Percentiles rank a stretch among this genome's conserved stretches.
These are phyloP conservation scores for Archivesica marissinica DNA, from an alignment of 1,140 invertebrate genomes.

Conservation along the genomic window DNA sequence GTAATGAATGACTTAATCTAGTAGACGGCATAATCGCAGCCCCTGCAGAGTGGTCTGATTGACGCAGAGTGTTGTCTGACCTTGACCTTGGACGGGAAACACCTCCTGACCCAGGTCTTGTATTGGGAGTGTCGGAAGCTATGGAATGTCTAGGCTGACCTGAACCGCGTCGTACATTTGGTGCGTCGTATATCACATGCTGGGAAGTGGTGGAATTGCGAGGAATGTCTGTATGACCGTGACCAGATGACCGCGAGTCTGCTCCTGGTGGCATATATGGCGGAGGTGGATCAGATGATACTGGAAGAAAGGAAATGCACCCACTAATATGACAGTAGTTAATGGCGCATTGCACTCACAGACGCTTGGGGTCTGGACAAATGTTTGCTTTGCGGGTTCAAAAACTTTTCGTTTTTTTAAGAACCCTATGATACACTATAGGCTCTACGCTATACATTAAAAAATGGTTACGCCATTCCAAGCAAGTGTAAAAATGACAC, in stretches of 20 bases:
- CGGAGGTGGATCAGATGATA: conserved; percentile 25
- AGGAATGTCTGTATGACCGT: neutral
- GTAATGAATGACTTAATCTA: neutral
- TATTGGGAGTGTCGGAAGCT: neutral
- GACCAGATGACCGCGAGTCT: too few species aligned
- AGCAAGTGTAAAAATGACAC: too few species aligned
- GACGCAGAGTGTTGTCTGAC: neutral
- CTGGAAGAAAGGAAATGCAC: conserved; percentile 7
- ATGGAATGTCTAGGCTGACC: neutral
- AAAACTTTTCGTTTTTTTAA: neutral
- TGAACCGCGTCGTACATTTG: too few species aligned
- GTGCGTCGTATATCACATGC: neutral
- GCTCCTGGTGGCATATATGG: conserved; percentile 36
- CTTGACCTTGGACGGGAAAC: neutral
- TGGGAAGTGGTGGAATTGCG: neutral
- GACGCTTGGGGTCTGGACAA: too few species aligned
- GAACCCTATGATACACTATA: too few species aligned
- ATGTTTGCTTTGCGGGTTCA: too few species aligned
- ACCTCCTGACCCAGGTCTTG: neutral
- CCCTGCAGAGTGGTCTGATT: neutral
- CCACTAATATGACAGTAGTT: neutral
- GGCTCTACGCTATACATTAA: too few species aligned
- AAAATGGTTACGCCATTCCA: too few species aligned
- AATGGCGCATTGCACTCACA: neutral
- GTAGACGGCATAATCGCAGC: neutral